Conservation (phyloP, 2,797 vertebrate species). For the Typhlichthys eigenmanni region DNA sequence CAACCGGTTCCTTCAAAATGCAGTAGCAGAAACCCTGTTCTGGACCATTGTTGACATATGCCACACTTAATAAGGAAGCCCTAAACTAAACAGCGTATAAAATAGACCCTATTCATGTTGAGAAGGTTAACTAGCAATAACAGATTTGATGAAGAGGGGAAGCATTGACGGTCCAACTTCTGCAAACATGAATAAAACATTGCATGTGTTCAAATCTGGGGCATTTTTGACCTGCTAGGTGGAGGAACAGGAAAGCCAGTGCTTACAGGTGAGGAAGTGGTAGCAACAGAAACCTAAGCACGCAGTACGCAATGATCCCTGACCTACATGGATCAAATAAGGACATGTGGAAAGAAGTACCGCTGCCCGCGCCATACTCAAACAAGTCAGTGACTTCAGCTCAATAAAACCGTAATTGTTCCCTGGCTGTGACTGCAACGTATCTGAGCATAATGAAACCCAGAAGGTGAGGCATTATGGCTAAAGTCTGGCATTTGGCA, state of each 20-base stretch:
- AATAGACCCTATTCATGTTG: constrained; percentile 4
- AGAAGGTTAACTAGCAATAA: constrained; percentile 17
- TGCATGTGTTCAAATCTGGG: constrained; percentile 18
- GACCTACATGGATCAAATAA: constrained; percentile 63
- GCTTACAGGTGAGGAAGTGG: constrained; percentile 56
- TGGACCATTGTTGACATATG: constrained; percentile 3
- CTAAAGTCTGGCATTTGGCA: constrained; percentile 47
- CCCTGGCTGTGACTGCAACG: constrained; percentile 64
- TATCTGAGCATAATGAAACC: constrained; percentile 69
- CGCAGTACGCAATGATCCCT: constrained; percentile 24
- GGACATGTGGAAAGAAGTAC: constrained; percentile 49
- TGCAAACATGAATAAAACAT: constrained; percentile 34
- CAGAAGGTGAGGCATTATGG: constrained; percentile 58
- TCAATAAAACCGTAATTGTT: constrained; percentile 70
- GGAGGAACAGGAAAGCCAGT: constrained; percentile 36
- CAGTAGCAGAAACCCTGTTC: not conserved
- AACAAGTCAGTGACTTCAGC: constrained; percentile 70
- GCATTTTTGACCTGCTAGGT: not conserved
- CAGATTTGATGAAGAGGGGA: constrained; percentile 23
- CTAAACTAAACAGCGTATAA: constrained; percentile 29
- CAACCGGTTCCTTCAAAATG: not conserved
- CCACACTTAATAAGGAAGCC: constrained; percentile 1
- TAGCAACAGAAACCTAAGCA: constrained; percentile 19
- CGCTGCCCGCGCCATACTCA: constrained; percentile 38
- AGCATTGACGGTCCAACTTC: constrained; percentile 22